phyloP scores from a whole-genome alignment of 2,888 invertebrate species.

The Mythimna albipuncta region DNA sequence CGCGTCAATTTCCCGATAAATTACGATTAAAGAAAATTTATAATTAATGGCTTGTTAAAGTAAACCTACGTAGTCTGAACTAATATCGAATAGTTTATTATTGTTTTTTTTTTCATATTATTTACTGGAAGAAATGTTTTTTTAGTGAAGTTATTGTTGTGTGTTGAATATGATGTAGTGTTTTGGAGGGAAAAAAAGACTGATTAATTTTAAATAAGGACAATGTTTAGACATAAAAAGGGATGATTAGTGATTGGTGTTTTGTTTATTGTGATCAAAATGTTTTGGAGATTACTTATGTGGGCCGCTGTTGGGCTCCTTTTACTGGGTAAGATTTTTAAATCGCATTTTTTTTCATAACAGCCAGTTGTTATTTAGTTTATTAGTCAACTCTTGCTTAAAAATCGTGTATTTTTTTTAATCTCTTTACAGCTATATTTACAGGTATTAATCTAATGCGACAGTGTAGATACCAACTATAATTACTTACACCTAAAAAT shows the following conservation, averaged over 20 bases:
- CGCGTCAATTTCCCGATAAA: slow-evolving; percentile 32
- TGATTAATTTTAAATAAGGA: slow-evolving; percentile 23
- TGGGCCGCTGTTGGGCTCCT: slow-evolving; percentile 65
- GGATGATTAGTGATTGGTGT: slow-evolving; percentile 47
- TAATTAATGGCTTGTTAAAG: slow-evolving; percentile 21
- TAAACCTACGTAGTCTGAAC: slow-evolving; percentile 12
- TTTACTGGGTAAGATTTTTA: slow-evolving; percentile 69
- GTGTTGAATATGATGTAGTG: slow-evolving; percentile 42
- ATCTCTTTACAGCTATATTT: too few relatives aligned
- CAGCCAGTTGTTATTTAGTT: too few relatives aligned
- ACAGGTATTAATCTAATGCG: too few relatives aligned
- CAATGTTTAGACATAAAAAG: slow-evolving; percentile 29
- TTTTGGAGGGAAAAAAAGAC: slow-evolving; percentile 4
- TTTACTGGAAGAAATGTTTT: slow-evolving; percentile 17
- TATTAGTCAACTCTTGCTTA: background rate
- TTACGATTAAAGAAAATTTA: slow-evolving; percentile 47
- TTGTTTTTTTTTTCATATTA: slow-evolving; percentile 27
- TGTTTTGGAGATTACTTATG: slow-evolving; percentile 69
- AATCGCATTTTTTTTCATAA: too few relatives aligned
- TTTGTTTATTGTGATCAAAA: slow-evolving; percentile 49
- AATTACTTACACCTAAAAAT: too few relatives aligned
- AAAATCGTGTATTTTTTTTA: background rate
- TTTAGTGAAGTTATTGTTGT: slow-evolving; percentile 11
- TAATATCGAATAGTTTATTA: slow-evolving; percentile 21
- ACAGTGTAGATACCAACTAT: too few relatives aligned